phyloP scores from a whole-genome alignment of 1,140 invertebrate species.

The Zelostemma sp. region DNA sequence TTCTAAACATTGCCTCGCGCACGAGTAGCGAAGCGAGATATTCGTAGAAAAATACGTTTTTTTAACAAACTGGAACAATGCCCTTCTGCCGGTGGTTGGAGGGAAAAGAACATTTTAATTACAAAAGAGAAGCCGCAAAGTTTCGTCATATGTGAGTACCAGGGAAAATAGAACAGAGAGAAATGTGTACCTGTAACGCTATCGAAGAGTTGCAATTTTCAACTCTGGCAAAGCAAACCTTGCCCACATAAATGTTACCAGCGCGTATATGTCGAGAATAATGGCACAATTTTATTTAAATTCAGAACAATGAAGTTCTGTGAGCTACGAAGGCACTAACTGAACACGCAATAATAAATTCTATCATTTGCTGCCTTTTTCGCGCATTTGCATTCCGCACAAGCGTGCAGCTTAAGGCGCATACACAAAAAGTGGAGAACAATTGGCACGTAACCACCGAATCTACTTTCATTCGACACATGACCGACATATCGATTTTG shows the following conservation, averaged over 20 bases:
- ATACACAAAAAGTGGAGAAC: conserved; percentile 15
- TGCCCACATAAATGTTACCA: too few relatives aligned
- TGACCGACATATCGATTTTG: conserved; percentile 35
- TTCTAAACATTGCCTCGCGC: not conserved
- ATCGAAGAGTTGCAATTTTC: too few relatives aligned
- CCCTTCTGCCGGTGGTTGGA: not conserved
- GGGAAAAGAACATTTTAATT: not conserved
- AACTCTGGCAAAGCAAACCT: too few relatives aligned
- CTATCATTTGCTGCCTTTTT: not conserved
- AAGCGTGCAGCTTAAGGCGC: not conserved
- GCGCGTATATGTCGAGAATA: too few relatives aligned
- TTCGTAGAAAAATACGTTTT: not conserved
- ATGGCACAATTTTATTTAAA: too few relatives aligned
- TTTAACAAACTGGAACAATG: not conserved
- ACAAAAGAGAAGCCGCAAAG: not conserved
- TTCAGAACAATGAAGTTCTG: too few relatives aligned
- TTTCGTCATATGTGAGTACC: not conserved
- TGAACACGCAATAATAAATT: not conserved
- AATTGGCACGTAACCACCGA: conserved; percentile 12
- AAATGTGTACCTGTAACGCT: too few relatives aligned
- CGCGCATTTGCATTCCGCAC: not conserved
- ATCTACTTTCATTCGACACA: conserved; percentile 23
- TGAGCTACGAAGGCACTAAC: too few relatives aligned
- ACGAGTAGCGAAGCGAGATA: not conserved
- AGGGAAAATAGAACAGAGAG: not conserved